Percentiles rank a stretch among this genome's conserved stretches.
Evolutionary conservation across 2,113 vertebrate genomes (phyloP).

Genomic region (Gadus macrocephalus): DNA sequence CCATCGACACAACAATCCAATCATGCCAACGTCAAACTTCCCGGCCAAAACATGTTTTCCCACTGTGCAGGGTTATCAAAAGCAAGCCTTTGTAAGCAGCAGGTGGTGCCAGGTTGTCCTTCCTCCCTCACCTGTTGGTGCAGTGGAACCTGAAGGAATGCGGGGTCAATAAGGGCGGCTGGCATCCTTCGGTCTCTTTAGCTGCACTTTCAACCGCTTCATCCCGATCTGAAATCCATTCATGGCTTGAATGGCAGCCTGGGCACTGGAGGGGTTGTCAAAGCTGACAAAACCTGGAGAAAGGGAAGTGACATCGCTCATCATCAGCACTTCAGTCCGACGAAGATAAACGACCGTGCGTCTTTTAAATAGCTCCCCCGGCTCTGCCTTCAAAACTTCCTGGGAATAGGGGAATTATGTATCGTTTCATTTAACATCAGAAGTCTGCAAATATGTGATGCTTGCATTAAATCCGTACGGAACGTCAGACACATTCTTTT

Average conservation of each 20-base stretch:
- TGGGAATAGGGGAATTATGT: not conserved
- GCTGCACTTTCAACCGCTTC: conserved; percentile 97
- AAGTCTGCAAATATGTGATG: conserved; percentile 8
- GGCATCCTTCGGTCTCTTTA: conserved; percentile 96
- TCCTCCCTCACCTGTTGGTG: conserved; percentile 78
- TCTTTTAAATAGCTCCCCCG: not conserved
- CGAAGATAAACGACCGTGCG: not conserved
- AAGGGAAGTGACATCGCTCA: not conserved
- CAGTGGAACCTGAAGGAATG: conserved; percentile 68
- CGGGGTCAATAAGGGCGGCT: conserved; percentile 93
- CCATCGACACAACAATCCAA: conserved; percentile 49
- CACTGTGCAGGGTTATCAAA: too few species aligned
- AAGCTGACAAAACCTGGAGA: conserved; percentile 95
- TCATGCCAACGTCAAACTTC: conserved; percentile 53
- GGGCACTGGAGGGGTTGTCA: conserved; percentile 96
- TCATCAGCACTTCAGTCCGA: not conserved
- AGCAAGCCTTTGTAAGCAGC: too few species aligned
- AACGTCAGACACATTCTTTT: too few species aligned
- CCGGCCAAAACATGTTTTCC: not conserved
- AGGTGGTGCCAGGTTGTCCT: not conserved
- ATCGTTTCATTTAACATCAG: not conserved
- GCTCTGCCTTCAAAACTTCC: not conserved
- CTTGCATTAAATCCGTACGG: not conserved
- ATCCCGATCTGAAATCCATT: conserved; percentile 98
- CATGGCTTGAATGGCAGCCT: conserved; percentile 97